Conservation (phyloP, 1,140 invertebrate species). For the Protaetia brevitarsis region DNA sequence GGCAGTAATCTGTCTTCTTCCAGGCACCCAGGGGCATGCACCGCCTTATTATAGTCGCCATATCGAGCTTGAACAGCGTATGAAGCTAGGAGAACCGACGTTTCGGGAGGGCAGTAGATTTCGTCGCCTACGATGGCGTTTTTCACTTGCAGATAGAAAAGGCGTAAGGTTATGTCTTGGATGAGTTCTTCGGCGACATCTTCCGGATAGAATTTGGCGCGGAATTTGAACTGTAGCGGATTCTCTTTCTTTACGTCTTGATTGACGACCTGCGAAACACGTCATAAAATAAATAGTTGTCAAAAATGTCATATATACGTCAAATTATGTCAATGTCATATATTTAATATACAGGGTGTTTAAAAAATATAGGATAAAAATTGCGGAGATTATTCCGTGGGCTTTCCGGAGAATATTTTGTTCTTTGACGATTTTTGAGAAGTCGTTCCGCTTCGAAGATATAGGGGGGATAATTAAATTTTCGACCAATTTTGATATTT, state of each 20-base stretch:
- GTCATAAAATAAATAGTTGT: no score
- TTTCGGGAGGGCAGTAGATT: slow-evolving; percentile 98
- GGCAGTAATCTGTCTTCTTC: slow-evolving; percentile 90
- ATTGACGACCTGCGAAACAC: slow-evolving; percentile 83
- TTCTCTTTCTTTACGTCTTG: slow-evolving; percentile 97
- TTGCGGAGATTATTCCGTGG: no score
- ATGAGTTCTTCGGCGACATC: slow-evolving; percentile 98
- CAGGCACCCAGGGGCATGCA: slow-evolving; percentile 79
- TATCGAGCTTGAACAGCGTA: slow-evolving; percentile 98
- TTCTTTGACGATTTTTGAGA: no score
- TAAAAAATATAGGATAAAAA: no score
- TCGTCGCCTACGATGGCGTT: slow-evolving; percentile 96
- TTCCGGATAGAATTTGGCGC: slow-evolving; percentile 99
- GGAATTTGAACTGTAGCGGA: slow-evolving; percentile 97
- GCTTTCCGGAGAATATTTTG: no score
- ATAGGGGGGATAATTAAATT: no score
- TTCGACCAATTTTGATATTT: no score
- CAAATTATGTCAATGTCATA: no score
- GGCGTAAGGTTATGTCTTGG: slow-evolving; percentile 96
- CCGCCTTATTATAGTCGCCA: slow-evolving; percentile 80
- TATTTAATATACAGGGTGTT: no score
- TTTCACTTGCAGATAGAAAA: slow-evolving; percentile 99
- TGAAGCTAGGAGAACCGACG: slow-evolving; percentile 95
- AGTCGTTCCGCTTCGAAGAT: no score
- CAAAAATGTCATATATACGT: no score